A percentile compares a stretch with the other conserved stretches of the same genome.
Evolutionary conservation across 1,140 invertebrate species (phyloP).

Genomic region (Drosophila azteca): DNA sequence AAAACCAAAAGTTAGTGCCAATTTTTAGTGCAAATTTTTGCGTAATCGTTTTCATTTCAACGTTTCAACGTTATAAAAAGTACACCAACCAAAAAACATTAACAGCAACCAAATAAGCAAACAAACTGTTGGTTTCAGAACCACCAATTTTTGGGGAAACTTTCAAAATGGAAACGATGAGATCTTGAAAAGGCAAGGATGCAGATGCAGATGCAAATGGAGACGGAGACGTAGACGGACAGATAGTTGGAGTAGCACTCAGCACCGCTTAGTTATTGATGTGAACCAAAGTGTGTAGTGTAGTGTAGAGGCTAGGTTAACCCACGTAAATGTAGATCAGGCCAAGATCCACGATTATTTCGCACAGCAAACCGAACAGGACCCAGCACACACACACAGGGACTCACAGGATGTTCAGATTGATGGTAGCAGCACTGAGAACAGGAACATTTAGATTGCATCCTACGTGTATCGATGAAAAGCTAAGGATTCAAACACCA

Average conservation of each 20-base stretch:
- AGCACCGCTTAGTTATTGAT: constrained; percentile 49
- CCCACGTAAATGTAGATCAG: constrained; percentile 40
- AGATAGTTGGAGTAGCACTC: constrained; percentile 32
- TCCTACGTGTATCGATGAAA: constrained; percentile 14
- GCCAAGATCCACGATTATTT: constrained; percentile 30
- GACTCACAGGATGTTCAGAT: constrained; percentile 21
- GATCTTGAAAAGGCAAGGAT: constrained; percentile 12
- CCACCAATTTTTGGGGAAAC: constrained; percentile 79
- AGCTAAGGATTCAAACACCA: constrained; percentile 8
- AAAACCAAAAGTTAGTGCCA: constrained; percentile 73
- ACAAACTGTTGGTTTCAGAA: constrained; percentile 73
- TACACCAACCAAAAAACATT: constrained; percentile 41
- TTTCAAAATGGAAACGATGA: constrained; percentile 48
- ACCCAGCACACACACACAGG: constrained; percentile 3
- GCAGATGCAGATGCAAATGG: neutral
- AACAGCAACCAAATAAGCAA: constrained; percentile 11
- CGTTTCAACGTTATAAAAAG: constrained; percentile 53
- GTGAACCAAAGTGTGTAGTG: constrained; percentile 45
- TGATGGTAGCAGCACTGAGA: constrained; percentile 64
- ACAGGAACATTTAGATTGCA: constrained; percentile 53
- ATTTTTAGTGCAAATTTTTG: constrained; percentile 81
- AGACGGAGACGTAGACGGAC: neutral
- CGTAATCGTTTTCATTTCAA: constrained; percentile 60
- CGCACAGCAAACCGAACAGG: constrained; percentile 22
- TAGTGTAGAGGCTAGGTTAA: constrained; percentile 45